Base-by-base conservation (phyloP, 2,888 invertebrate species). In the Eugnorisma glareosa region DNA sequence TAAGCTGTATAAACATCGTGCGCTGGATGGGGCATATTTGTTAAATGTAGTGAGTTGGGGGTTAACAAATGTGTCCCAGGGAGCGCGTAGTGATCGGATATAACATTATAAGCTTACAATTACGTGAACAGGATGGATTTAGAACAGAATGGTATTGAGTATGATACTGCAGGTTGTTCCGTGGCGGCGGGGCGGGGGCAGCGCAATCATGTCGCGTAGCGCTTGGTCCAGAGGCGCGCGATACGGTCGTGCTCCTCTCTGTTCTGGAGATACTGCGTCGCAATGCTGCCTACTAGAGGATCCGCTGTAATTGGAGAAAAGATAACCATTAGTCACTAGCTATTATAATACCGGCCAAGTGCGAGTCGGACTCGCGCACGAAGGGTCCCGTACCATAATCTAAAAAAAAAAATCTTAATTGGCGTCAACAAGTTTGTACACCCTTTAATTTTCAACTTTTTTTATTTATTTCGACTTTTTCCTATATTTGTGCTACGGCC, bases 141-240 rank as follows among this genome's bases (percentile, higher is more conserved):
- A 94, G 92, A 95, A 94, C 93, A 94, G 92, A 93, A 93, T 92
- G 93, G 94, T 94, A 91, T 92, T 91, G 95, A 95, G 96, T 95
- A 94, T 93, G 94, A 93, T 92, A 91, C 86, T 92, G 90, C 90
- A 88, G 86, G 89, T 92, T 91, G 92, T 91, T 91, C 92, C 91
- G 70, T 89, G 89, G 92, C 89, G 90, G 93, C 90, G 88, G 89
- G 61, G 82, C 66, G 83, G 81, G 75, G 90, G 90, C 92, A 90
- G 93, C 75, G 93, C 89, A 97, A 97, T 98, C 98, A 99, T 98
- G 99, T 99, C 89, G 99, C 99, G 93, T 99, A 99, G 92, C 99
- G 98, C 96, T 99, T 99, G 94, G 99, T 99, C 99, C 99, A 99
- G 93, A 99, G 98, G 95, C 99, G 98, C 89, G 99, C 99, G 95